Conservation (phyloP, 2,888 invertebrate species). For the Lumbricus terrestris region DNA sequence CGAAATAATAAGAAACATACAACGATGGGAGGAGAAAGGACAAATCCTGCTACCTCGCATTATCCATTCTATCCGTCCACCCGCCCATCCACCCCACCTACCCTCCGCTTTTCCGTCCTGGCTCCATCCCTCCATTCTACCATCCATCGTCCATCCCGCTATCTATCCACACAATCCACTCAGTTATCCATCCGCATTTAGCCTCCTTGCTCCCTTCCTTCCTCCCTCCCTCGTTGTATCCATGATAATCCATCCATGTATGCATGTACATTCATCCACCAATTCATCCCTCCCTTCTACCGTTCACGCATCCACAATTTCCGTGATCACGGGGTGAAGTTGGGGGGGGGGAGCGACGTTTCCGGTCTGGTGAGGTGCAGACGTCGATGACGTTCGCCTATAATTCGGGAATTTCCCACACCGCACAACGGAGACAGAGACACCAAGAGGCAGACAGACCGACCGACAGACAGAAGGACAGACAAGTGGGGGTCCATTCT, state of each 20-base stretch:
- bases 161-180: no score
- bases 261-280: neutral
- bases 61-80: neutral
- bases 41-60: no score
- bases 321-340: neutral
- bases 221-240: neutral
- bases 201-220: neutral
- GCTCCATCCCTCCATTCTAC: neutral
- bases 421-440: neutral
- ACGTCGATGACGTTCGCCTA: conserved; percentile 3
- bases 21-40: no score
- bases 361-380: neutral
- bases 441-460: neutral
- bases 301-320: neutral
- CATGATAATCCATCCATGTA: no score
- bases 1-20: no score
- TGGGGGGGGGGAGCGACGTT: neutral
- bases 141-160: neutral
- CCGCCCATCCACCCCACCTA: no score
- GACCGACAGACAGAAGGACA: neutral
- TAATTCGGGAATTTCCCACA: neutral
- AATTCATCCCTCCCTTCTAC: neutral
- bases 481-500: neutral
- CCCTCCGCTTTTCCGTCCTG: neutral
- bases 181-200: neutral